Base-by-base conservation (phyloP, 2,797 vertebrate species). In the Amblyraja radiata region DNA sequence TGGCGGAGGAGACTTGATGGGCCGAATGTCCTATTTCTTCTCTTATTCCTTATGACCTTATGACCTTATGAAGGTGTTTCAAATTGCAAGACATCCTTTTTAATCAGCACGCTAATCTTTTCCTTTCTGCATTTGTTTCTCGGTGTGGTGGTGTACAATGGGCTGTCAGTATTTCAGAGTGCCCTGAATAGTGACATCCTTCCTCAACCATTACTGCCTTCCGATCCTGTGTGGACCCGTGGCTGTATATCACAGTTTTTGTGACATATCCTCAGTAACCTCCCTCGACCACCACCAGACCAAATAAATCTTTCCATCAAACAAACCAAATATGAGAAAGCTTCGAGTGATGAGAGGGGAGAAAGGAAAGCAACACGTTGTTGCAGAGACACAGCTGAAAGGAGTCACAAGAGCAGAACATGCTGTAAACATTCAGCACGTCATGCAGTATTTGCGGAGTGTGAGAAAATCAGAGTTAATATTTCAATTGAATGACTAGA, bases 231-330 rank as follows among this genome's bases (percentile, higher is more conserved):
- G 80, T 83, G 6, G 9, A 23, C 7, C 80, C 28, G 23, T 14
- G 46, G 61, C 54, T 11, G 81, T 28, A 84, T 61, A 84, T 61
- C 81, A 84, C 46, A 4, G 81, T 54, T 84, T 54, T 61, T 10
- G 54, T 58, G 81, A 23, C 13, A 54, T 6, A 25, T 84, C 23
- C 76, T 25, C 23, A 46, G 46, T 46, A 46, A 46, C 46, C 46
- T 3, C 46, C 46, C 46, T 46, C 46, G 46, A 46, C 46, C 46
- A 46, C 46, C 46, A 46, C 21, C 81, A 28, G 46, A 25, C 23
- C 81, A 84, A 84, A 61, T 84, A 58, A 84, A 84, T 84, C 81
- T 61, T 84, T 84, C 81, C 81, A 84, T 58, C 81, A 54, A 54
- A 32, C 54, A 84, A 84, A 84, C 61, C 54, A 61, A 9, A 84